Evolutionary conservation across 2,113 vertebrate genomes (phyloP), one percentile per base, ranked within the genome.

Genomic region (Eurystomus gularis): DNA sequence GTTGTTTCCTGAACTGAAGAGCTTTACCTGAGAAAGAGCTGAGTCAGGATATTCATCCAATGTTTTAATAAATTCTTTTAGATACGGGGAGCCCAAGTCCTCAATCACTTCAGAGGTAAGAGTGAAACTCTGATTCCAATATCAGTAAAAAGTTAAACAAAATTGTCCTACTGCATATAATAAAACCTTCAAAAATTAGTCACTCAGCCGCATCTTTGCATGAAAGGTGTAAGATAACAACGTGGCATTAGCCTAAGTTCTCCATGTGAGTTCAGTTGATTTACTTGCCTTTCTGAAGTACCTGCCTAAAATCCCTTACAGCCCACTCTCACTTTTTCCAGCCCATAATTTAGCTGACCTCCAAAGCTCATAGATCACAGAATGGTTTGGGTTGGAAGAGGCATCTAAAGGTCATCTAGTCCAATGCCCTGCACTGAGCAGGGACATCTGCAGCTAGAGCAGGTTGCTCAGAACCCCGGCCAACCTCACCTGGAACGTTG

Each of bases 81-180:
- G 6, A 37, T 39, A 66, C 0, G 5, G 8, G 33, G 7, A 85
- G n/a, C 28, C 2, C 28, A 31, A 35, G 2, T 1, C 17, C 25
- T 9, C 13, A 7, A 2, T 6, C 12, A 26, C 28, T 26, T 31
- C 58, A 37, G 54, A 51, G 25, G 1, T 5, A 15, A 10, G 19
- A 54, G 4, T 2, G 8, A 71, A 82, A 2, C 4, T 65, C 29
- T 49, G 16, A 37, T 44, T 31, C 42, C 13, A 58, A 0, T 3
- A 64, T 3, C 17, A 76, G 6, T 6, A 24, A 55, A 64, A 58
- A 3, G 4, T 35, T 7, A 25, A 77, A 28, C 10, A 44, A 52
- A 83, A 23, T 7, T 24, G n/a, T 5, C 7, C 17, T 7, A 5
- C 9, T 35, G 3, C 5, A 5, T 3, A 8, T 6, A 51, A 39